Evolutionary conservation across 2,113 vertebrate species (phyloP), one percentile per base, ranked within the genome.

Genomic region (Abramis brama): DNA sequence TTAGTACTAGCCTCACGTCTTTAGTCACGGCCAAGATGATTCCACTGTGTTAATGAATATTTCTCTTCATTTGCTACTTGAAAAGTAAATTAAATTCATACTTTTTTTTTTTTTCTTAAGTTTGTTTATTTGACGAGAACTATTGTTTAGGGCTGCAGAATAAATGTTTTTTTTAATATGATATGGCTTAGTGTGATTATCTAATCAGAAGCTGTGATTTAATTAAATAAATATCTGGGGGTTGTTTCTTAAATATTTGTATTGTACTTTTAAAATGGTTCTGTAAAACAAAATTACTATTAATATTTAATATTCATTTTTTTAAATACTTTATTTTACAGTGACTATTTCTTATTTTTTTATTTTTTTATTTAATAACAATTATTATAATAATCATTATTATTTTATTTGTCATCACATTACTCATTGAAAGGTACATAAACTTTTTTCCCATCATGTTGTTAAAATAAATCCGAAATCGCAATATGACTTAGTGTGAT

Each of bases 41-140:
- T 92, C 92, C 93, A 90, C 91, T 94, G 88, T 88, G 78, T 88
- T 89, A 94, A 88, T 94, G 8, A 27, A 30, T 79, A 5, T 43
- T 79, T 62, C 60, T 27, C 57, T 43, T 43, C 11, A n/a, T 39
- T 17, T 39, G 60, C 30, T 39, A 25, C 55, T 59, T 23, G 50
- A 36, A 59, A 36, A 12, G 39, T 43, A 8, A 79, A 25, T 8
- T 3, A 13, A 6, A 23, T 30, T 6, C 2, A 7, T 77, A 11
- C 8, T 39, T 39, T 43, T 71, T 39, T 39, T 43, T 71, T 27
- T 30, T 19, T 43, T 8, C 2, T 25, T 8, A 57, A 57, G 55
- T 57, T 74, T 74, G 2, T 79, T 66, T 60, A 79, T 62, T 62
- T 79, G 55, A n/a, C 11, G 39, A 30, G 2, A 33, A 19, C 45